Evolutionary conservation across 2,888 invertebrate species (phyloP).

Genomic region (Epinotia bilunana): DNA sequence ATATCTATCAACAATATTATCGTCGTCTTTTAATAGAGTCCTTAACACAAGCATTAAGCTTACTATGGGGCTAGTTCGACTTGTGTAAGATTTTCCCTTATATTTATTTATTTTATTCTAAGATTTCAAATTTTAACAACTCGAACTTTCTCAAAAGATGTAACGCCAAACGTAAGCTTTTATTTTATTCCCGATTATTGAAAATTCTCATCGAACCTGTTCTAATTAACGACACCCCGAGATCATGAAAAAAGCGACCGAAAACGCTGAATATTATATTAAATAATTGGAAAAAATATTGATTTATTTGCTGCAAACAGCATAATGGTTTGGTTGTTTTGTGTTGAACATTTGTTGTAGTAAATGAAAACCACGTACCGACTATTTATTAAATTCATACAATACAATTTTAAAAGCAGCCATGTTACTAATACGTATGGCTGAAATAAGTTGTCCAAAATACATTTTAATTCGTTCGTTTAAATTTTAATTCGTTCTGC

Average conservation of each 20-base stretch:
- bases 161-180: neutral
- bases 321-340: conserved; percentile 10
- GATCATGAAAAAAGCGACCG: neutral
- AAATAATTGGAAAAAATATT: conserved; percentile 24
- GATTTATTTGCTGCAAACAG: conserved; percentile 31
- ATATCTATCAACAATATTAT: too few relatives aligned
- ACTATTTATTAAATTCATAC: neutral
- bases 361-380: neutral
- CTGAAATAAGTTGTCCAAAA: too few relatives aligned
- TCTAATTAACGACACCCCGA: conserved; percentile 21
- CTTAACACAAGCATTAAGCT: too few relatives aligned
- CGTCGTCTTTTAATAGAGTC: too few relatives aligned
- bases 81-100: too few relatives aligned
- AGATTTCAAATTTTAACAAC: neutral
- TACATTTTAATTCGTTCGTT: too few relatives aligned
- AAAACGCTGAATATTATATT: conserved; percentile 33
- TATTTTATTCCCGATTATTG: neutral
- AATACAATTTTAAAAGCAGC: neutral
- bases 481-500: too few relatives aligned
- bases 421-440: too few relatives aligned
- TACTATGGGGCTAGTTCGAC: too few relatives aligned
- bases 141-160: neutral
- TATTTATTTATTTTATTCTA: neutral
- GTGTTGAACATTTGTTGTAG: conserved; percentile 2
- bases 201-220: neutral